A percentile compares a stretch with the other conserved stretches of the same genome.
These are phyloP conservation scores for Scolopax bukidnonensis DNA, from an alignment of 2,797 vertebrate genomes.

Conservation along the genomic window DNA sequence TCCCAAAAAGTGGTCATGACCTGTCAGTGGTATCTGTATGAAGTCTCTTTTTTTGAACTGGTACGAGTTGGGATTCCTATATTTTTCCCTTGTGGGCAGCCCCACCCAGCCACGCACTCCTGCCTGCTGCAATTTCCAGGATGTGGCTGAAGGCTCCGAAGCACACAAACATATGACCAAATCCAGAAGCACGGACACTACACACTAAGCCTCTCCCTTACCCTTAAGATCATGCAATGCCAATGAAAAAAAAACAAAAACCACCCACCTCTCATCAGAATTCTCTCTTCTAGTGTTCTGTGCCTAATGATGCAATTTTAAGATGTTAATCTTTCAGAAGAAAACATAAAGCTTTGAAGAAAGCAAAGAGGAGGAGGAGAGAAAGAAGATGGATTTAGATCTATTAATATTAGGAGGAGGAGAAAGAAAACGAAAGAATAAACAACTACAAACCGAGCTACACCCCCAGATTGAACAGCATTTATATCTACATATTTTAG, in stretches of 20 bases:
- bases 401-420: not conserved
- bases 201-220: not conserved
- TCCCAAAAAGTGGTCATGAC: not conserved
- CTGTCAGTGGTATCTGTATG: not conserved
- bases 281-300: not conserved
- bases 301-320: not conserved
- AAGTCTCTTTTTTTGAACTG: not conserved
- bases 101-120: not conserved
- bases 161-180: not conserved
- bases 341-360: not conserved
- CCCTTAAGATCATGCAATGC: not conserved
- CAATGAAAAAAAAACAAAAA: not conserved
- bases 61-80: not conserved
- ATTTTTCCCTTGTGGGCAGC: not conserved
- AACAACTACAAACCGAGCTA: not conserved
- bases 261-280: not conserved
- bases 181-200: not conserved
- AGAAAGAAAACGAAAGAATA: not conserved
- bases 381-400: not conserved
- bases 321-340: not conserved
- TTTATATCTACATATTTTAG: accelerated
- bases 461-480: not conserved
- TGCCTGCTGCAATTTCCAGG: not conserved
- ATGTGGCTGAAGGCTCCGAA: not conserved
- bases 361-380: not conserved